Evolutionary conservation across 2,888 invertebrate species (phyloP), one percentile per base, ranked within the genome.

Genomic region (Caenorhabditis sp.): DNA sequence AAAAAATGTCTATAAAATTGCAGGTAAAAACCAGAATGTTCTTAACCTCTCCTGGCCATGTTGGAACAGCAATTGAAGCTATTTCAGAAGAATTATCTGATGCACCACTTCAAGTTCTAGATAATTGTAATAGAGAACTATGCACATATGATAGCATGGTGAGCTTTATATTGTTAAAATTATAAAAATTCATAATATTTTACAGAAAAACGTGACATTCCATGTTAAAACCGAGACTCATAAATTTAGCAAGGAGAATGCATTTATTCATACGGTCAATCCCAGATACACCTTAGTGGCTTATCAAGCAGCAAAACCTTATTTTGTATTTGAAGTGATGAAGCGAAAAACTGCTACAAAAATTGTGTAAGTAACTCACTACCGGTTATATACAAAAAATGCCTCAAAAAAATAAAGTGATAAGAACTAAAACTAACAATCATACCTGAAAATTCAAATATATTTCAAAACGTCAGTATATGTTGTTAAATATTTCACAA

Each of bases 1-100:
- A n/a, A n/a, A n/a, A n/a, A n/a, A n/a, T n/a, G n/a, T n/a, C n/a
- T n/a, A n/a, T n/a, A 12, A 1, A 25, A 0, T 66, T 72, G 26
- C 27, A 80, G 80, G 63, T 77, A 7, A 77, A 74, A 62, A 70
- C 76, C 20, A 59, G 80, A 4, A 61, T 80, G 1, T 73, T 80
- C 25, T 12, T 80, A 26, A 59, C 73, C 23, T 60, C 64, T 20
- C 67, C 69, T 2, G 59, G 36, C 8, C 49, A 66, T n/a, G 67
- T 73, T n/a, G 49, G 58, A 2, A 49, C 66, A n/a, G 71, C 67
- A 21, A 58, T 80, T 14, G 77, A 80, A 59, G 65, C 70, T 8
- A 57, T 80, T 52, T 77, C 80, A 10, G 66, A 68, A 43, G 80
- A 80, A 27, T 59, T 80, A 0, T 61, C 66, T 23, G 77, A 80